Evolutionary conservation across 2,888 invertebrate species (phyloP).

Genomic region (Latrodectus elegans): DNA sequence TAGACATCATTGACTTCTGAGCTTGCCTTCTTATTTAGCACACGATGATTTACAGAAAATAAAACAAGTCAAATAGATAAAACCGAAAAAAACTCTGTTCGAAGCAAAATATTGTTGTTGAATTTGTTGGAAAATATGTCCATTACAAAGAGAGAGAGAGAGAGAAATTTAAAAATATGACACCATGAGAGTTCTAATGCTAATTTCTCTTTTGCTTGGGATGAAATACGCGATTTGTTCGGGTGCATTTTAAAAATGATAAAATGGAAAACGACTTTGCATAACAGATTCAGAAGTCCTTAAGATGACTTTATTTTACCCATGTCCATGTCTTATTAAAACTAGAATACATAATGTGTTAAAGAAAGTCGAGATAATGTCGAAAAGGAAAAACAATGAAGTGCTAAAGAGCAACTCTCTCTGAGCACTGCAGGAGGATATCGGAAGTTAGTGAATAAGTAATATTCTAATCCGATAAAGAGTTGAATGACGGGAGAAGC

Average conservation of each 20-base stretch:
- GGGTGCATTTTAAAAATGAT: neutral
- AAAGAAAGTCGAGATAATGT: conserved; percentile 54
- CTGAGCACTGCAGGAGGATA: conserved; percentile 27
- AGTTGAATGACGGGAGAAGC: conserved; percentile 41
- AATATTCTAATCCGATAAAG: conserved; percentile 66
- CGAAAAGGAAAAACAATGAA: conserved; percentile 59
- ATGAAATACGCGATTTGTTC: too few species aligned
- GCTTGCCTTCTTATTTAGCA: too few species aligned
- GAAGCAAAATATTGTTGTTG: too few species aligned
- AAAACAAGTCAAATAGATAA: too few species aligned
- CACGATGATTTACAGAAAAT: too few species aligned
- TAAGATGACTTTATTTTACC: conserved; percentile 44
- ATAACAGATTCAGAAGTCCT: conserved; percentile 59
- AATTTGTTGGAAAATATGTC: too few species aligned
- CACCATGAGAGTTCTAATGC: too few species aligned
- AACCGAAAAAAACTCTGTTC: too few species aligned
- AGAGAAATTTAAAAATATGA: too few species aligned
- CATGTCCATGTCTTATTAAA: conserved; percentile 61
- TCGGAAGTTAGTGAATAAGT: conserved; percentile 64
- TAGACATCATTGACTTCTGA: too few species aligned
- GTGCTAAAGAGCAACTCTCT: conserved; percentile 26
- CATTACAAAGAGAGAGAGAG: too few species aligned
- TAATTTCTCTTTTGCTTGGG: too few species aligned
- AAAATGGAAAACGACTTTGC: conserved; percentile 6
- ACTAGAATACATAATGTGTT: conserved; percentile 55